Conservation (phyloP, 1,140 invertebrate species). For the Arion vulgaris region DNA sequence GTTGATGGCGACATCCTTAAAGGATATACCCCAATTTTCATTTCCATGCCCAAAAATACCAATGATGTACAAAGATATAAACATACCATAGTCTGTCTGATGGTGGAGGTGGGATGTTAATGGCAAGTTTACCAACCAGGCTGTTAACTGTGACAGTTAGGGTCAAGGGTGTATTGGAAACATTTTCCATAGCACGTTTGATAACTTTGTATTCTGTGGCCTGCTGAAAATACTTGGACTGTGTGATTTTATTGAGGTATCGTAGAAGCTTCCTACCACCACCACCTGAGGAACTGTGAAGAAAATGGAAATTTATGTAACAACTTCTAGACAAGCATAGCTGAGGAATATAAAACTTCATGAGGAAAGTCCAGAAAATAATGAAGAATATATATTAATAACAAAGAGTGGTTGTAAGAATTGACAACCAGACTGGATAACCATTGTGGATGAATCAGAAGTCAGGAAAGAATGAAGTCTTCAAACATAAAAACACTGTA, state of each 20-base stretch:
- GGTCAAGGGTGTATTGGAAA: slow-evolving; percentile 93
- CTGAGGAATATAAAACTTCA: too few species aligned
- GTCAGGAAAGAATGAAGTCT: too few species aligned
- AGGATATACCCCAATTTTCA: too few species aligned
- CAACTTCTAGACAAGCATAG: too few species aligned
- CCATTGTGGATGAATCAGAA: too few species aligned
- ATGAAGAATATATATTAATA: too few species aligned
- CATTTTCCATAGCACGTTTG: slow-evolving; percentile 75
- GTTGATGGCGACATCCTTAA: too few species aligned
- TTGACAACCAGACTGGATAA: too few species aligned
- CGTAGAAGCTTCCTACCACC: slow-evolving; percentile 83
- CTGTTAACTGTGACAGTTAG: slow-evolving; percentile 89
- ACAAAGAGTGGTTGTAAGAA: too few species aligned
- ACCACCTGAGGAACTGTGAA: slow-evolving; percentile 29
- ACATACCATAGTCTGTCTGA: slow-evolving; percentile 90
- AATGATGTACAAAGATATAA: not conserved
- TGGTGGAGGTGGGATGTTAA: slow-evolving; percentile 96
- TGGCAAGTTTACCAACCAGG: slow-evolving; percentile 85
- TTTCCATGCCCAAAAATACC: too few species aligned
- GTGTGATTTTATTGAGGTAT: slow-evolving; percentile 91
- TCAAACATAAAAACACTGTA: too few species aligned
- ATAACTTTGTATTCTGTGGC: slow-evolving; percentile 77
- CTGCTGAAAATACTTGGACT: slow-evolving; percentile 92
- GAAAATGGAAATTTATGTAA: not conserved
- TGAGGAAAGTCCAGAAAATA: too few species aligned